Conservation (phyloP, 1,140 invertebrate genomes). For the Drosophila bocki region DNA sequence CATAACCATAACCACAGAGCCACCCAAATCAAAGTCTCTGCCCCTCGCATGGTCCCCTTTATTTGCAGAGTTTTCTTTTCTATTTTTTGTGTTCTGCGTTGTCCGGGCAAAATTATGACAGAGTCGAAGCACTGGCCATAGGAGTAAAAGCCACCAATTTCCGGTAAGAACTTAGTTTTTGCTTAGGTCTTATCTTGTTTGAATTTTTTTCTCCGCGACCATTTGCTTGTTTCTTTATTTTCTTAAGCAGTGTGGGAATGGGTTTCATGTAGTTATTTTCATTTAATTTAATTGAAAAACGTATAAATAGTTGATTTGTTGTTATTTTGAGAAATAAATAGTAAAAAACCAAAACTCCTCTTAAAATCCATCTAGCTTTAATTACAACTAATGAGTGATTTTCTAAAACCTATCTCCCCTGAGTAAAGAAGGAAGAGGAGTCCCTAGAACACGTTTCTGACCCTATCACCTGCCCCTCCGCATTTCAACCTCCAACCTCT, state of each 20-base stretch:
- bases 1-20: slow-evolving; percentile 70
- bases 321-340: not conserved
- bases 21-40: slow-evolving; percentile 67
- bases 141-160: slow-evolving; percentile 73
- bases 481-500: not conserved
- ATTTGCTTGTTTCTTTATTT: slow-evolving; percentile 5
- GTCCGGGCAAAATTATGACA: slow-evolving; percentile 65
- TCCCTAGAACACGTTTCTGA: not conserved
- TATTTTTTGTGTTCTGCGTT: slow-evolving; percentile 23
- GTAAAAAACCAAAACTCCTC: not conserved
- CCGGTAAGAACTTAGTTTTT: slow-evolving; percentile 48
- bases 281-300: slow-evolving; percentile 1
- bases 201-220: slow-evolving; percentile 11
- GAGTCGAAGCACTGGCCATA: slow-evolving; percentile 32
- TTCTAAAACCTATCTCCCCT: not conserved
- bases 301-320: no score
- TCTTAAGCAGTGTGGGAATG: slow-evolving; percentile 31
- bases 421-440: not conserved
- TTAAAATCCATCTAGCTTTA: not conserved
- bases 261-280: slow-evolving; percentile 1
- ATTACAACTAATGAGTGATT: slow-evolving; percentile 18
- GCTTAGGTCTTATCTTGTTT: slow-evolving; percentile 31
- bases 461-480: not conserved
- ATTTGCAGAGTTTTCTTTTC: slow-evolving; percentile 7
- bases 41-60: slow-evolving; percentile 2